Evolutionary conservation across 1,140 invertebrate genomes (phyloP), one percentile per base, ranked within the genome.

Genomic region (Colletes latitarsis): DNA sequence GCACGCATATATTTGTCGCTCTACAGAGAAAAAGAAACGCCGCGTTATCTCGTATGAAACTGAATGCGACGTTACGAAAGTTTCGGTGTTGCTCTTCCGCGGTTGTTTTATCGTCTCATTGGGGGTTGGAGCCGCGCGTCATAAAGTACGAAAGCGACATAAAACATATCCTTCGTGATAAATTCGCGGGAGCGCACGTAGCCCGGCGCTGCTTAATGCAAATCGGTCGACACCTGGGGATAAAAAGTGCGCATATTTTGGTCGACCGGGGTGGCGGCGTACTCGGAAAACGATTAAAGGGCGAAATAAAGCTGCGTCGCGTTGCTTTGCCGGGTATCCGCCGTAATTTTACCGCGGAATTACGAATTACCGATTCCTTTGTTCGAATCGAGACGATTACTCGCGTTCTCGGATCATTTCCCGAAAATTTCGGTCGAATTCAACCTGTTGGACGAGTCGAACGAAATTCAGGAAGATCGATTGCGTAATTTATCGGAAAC

Each of bases 131-230:
- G 4, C 30, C 19, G 8, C 69, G 43, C 39, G 30, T 71, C 53
- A 81, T 77, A 72, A 83, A 77, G 85, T 74, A 85, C 71, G 43
- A 43, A 74, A 74, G 73, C 66, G 83, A 41, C 75, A 75, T 84
- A 81, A 84, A 88, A 86, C 84, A 80, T 84, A 84, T 87, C 76
- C 82, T 58, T 2, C 67, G 63, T 64, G 70, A 87, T 84, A 88
- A 88, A 88, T 88, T 82, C 76, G 58, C 71, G 78, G 49, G 53
- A 55, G 58, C 53, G 52, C 75, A 52, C 66, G 46, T 30, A 15
- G 80, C 49, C 63, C 74, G 66, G 84, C 58, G 60, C 57, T 74
- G 81, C 67, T 87, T 79, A 84, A 88, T 88, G 86, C 86, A 88
- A 88, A 86, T 88, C 66, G 68, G 75, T 66, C 72, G 21, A 43